Base-by-base conservation (phyloP, 37 sponge, comb jelly and placozoan species). In the Tethya wilhelma region DNA sequence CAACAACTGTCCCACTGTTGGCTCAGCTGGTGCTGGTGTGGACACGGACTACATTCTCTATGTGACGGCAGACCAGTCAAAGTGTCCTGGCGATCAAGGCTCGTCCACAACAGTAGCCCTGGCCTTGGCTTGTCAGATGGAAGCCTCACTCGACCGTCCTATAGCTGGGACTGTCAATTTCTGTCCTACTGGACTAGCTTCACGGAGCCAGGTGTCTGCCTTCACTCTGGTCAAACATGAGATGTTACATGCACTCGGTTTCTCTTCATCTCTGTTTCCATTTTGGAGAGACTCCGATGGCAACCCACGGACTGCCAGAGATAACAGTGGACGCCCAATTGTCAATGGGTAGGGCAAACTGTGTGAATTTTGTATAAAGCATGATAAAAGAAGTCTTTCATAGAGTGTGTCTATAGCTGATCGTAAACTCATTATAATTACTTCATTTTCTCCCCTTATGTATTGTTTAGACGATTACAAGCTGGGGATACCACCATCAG, bases 151-250 rank as follows among this genome's bases (percentile, higher is more conserved):
- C 12, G 93, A 95, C 81, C 68, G 94, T 56, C 96, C 96, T 4
- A 84, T 95, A 19, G 95, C 89, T 67, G 96, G 93, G 1, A 49
- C 43, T 44, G 62, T 89, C 62, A 95, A 95, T 72, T 81, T 95
- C 81, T 95, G 96, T 78, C 93, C 96, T 30, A 14, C 37, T 39
- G 84, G 79, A 0, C 26, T 93, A 26, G 64, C 22, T 20, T 17
- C 29, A 12, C 56, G 56, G 38, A 77, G 44, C 49, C 38, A 45
- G 40, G 82, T 75, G 11, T 77, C 55, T 44, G 29, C 88, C 9
- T 64, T 80, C 23, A 33, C 80, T 45, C 56, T 85, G 32, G 73
- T 84, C 45, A 95, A 92, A 59, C 96, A 95, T 57, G 96, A 95
- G 64, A 11, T 89, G 41, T 57, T 89, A 5, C 96, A 95, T 83